phyloP scores from a whole-genome alignment of 2,888 invertebrate genomes.

The Hartigia nigra region DNA sequence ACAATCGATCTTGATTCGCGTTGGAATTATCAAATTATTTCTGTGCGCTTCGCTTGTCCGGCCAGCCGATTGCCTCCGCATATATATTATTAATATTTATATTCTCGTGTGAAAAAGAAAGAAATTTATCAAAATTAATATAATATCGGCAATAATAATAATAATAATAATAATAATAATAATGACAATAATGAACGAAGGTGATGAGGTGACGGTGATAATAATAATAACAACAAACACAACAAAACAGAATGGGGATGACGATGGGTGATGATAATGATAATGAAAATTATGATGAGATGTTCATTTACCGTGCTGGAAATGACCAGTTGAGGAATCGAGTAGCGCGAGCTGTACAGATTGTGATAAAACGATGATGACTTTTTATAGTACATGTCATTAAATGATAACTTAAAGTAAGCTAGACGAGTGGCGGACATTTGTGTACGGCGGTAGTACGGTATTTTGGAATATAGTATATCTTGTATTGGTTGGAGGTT shows the following conservation, averaged over 20 bases:
- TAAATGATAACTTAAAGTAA: conserved; percentile 25
- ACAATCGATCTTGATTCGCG: neutral
- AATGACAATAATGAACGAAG: neutral
- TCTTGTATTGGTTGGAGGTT: neutral
- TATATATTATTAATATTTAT: neutral
- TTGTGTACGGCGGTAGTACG: neutral
- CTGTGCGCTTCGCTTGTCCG: neutral
- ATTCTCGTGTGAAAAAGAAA: neutral
- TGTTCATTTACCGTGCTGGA: neutral
- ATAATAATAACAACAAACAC: neutral
- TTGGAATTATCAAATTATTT: neutral
- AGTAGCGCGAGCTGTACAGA: conserved; percentile 27
- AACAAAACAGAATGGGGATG: neutral
- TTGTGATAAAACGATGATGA: conserved; percentile 22
- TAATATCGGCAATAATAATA: neutral
- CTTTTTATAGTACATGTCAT: conserved; percentile 24
- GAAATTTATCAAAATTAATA: neutral
- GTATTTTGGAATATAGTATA: neutral
- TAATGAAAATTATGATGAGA: neutral
- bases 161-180: neutral
- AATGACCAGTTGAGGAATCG: neutral
- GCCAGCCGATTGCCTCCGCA: neutral
- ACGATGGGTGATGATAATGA: neutral
- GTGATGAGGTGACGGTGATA: neutral
- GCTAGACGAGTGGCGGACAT: conserved; percentile 7